These are phyloP conservation scores for Nasonia longicornis DNA, from an alignment of 1,140 invertebrate species.

Conservation along the genomic window DNA sequence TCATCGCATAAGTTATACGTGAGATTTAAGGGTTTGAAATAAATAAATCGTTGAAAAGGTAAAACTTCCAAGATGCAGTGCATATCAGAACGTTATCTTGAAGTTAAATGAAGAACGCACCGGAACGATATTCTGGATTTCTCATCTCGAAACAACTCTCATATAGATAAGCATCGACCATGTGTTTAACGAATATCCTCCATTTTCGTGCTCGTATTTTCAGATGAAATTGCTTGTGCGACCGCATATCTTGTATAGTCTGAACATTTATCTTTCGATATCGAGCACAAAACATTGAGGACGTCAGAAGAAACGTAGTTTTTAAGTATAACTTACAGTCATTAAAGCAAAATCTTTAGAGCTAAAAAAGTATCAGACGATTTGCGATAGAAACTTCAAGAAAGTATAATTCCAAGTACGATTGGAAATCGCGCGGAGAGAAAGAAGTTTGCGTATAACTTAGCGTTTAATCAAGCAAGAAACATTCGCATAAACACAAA, in stretches of 20 bases:
- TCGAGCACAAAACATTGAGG: too few relatives aligned
- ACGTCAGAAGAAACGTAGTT: too few relatives aligned
- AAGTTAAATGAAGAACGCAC: neutral
- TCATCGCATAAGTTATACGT: neutral
- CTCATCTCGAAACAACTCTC: neutral
- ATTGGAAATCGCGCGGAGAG: too few relatives aligned
- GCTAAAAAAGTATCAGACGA: too few relatives aligned
- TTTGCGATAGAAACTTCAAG: too few relatives aligned
- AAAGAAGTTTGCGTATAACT: too few relatives aligned
- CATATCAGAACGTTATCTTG: neutral
- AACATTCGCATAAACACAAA: slow-evolving; percentile 25
- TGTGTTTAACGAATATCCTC: neutral
- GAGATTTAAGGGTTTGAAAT: neutral
- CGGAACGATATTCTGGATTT: neutral
- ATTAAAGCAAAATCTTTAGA: too few relatives aligned
- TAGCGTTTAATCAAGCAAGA: neutral
- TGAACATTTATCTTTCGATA: too few relatives aligned
- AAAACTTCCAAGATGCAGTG: neutral
- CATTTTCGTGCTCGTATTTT: slow-evolving; percentile 13
- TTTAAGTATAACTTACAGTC: too few relatives aligned
- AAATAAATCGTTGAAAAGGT: neutral
- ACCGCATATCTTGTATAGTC: neutral
- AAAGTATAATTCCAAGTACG: too few relatives aligned
- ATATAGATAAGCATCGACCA: slow-evolving; percentile 14
- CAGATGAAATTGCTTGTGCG: neutral